Evolutionary conservation across 2,888 invertebrate species (phyloP), one percentile per base, ranked within the genome.

Genomic region (Noctua fimbriata): DNA sequence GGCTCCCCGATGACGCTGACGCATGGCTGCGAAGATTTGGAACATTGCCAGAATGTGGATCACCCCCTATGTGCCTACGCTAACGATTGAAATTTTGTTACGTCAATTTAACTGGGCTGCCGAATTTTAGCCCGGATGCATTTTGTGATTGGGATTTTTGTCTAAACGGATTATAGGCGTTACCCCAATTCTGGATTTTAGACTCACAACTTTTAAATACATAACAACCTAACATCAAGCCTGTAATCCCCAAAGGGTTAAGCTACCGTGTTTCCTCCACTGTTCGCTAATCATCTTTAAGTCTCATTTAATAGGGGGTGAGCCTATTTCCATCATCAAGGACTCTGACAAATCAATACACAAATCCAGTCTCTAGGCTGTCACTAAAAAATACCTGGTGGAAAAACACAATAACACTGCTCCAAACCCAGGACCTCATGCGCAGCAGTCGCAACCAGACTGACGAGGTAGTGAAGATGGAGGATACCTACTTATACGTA

Each of bases 11-110:
- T 90, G 89, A 90, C 83, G 89, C 86, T 89, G 90, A 89, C 87
- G 90, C 79, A 86, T 83, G 77, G 84, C 79, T 86, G 82, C 73
- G 49, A 74, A 72, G 69, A 72, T 73, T 90, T 93, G 93, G 92
- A 88, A 32, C 78, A 44, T 24, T 76, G 92, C 93, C 93, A 93
- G 86, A 58, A 36, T 66, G 74, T n/a, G 76, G 70, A 71, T 81
- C 67, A 74, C 12, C 65, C 63, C 60, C 49, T 73, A 44, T 78
- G 28, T 69, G 63, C 67, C 49, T 69, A 36, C 52, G 52, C 72
- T 73, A 87, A 73, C 28, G 73, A 81, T 70, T 71, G 67, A 71
- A 73, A 76, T 44, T 71, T 73, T 71, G 36, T 70, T 73, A 28
- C 69, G 36, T 55, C 4, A n/a, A n/a, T 82, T 60, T 24, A 69